Percentiles rank a stretch among this genome's conserved stretches.
phyloP scores from a whole-genome alignment of 2,797 vertebrate genomes.

The Scarus forsteni region DNA sequence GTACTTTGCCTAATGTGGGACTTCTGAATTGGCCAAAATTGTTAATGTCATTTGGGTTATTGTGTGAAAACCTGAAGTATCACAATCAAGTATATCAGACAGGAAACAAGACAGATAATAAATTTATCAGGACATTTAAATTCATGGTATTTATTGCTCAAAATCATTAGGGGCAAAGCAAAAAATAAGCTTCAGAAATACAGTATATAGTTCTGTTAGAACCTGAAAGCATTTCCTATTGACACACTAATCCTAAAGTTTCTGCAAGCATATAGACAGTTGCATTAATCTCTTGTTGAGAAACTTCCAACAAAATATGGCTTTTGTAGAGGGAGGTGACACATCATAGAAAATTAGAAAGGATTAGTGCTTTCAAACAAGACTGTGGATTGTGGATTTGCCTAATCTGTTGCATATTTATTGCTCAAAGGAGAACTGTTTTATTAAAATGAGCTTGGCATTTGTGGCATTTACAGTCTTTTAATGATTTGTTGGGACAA shows the following conservation, averaged over 20 bases:
- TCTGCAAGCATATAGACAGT: slow-evolving; percentile 6
- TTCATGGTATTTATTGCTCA: not conserved
- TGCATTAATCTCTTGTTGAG: slow-evolving; percentile 32
- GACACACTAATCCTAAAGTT: slow-evolving; percentile 30
- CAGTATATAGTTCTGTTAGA: slow-evolving; percentile 15
- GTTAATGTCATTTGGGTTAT: too few relatives aligned
- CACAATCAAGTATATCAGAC: too few relatives aligned
- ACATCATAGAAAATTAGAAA: slow-evolving; percentile 20
- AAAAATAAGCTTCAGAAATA: not conserved
- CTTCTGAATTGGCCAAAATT: too few relatives aligned
- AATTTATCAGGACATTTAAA: not conserved
- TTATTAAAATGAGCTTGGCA: not conserved
- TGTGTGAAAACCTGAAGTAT: too few relatives aligned
- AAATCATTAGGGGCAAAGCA: not conserved
- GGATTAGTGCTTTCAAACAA: slow-evolving; percentile 28
- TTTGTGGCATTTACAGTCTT: slow-evolving; percentile 1
- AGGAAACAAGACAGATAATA: not conserved
- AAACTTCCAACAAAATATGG: slow-evolving; percentile 24
- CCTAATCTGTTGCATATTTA: slow-evolving; percentile 43
- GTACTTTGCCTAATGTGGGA: too few relatives aligned
- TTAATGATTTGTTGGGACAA: slow-evolving; percentile 19
- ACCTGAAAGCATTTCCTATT: slow-evolving; percentile 8
- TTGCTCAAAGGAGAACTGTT: slow-evolving; percentile 7
- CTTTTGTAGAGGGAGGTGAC: slow-evolving; percentile 38
- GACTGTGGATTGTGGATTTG: slow-evolving; percentile 30